These are phyloP conservation scores for Melipona beecheii DNA, from an alignment of 2,888 invertebrate genomes.

Conservation along the genomic window DNA sequence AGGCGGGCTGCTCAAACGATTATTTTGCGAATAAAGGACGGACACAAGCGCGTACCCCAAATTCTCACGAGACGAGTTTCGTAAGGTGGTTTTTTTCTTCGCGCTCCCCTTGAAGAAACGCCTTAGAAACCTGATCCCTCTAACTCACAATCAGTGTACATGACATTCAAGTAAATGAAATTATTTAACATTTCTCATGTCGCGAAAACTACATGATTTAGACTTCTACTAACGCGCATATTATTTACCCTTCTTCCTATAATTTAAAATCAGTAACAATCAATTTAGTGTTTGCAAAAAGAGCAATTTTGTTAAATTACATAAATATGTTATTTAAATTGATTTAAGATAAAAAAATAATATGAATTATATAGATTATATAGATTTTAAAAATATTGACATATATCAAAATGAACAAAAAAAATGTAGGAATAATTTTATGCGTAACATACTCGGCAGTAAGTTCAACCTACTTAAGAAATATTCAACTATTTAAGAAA, in stretches of 20 bases:
- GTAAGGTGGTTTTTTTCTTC: slow-evolving; percentile 65
- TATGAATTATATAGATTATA: background rate
- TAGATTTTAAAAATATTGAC: background rate
- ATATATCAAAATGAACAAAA: background rate
- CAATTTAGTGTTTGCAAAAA: background rate
- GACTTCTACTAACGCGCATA: background rate
- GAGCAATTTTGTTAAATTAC: background rate
- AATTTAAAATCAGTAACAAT: background rate
- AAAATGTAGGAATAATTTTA: background rate
- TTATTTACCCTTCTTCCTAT: background rate
- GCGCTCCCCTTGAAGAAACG: slow-evolving; percentile 52
- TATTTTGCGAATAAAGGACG: slow-evolving; percentile 75
- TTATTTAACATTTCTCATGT: slow-evolving; percentile 20
- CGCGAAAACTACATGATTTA: background rate
- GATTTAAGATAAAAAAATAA: background rate
- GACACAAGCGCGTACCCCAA: slow-evolving; percentile 66
- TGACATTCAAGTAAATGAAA: slow-evolving; percentile 48
- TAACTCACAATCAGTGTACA: slow-evolving; percentile 62
- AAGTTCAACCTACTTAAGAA: background rate
- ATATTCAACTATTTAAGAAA: slow-evolving; percentile 19
- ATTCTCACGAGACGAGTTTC: slow-evolving; percentile 79
- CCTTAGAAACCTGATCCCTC: slow-evolving; percentile 72
- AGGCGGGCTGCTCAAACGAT: slow-evolving; percentile 75
- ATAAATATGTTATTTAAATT: background rate
- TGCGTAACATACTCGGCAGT: background rate